Evolutionary conservation across 2,113 vertebrate genomes (phyloP).

Genomic region (Vimba vimba): DNA sequence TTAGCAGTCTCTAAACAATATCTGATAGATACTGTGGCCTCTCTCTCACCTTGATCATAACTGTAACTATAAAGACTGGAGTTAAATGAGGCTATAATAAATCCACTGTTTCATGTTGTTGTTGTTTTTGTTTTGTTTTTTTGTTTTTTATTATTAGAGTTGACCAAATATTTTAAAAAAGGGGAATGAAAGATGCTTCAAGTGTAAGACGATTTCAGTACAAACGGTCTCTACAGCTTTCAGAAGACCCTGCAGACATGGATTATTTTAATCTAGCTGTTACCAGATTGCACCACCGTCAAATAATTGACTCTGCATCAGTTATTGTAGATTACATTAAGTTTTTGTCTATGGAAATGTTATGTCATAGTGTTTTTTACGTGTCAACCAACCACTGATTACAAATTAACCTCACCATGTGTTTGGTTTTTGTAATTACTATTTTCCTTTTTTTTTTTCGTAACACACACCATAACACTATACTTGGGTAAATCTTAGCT

Average conservation of each 20-base stretch:
- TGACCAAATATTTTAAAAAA: not conserved
- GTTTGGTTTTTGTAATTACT: not conserved
- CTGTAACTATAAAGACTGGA: slow-evolving; percentile 33
- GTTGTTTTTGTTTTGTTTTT: not conserved
- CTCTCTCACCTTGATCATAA: slow-evolving; percentile 48
- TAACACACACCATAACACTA: not conserved
- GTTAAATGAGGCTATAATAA: slow-evolving; percentile 45
- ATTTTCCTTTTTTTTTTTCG: not conserved
- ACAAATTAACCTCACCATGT: not conserved
- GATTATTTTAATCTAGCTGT: not conserved
- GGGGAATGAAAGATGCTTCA: not conserved
- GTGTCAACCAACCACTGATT: not conserved
- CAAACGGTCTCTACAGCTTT: not conserved
- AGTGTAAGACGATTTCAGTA: not conserved
- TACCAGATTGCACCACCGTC: not conserved
- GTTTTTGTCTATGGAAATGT: not conserved
- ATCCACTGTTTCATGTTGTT: slow-evolving; percentile 28
- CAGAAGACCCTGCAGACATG: not conserved
- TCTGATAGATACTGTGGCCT: slow-evolving; percentile 50
- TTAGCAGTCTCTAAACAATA: slow-evolving; percentile 47
- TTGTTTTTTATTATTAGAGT: not conserved
- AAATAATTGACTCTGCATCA: not conserved
- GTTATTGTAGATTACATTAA: not conserved
- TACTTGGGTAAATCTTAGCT: not conserved
- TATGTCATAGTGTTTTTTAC: not conserved